These are phyloP conservation scores for Tyria jacobaeae DNA, from an alignment of 2,888 invertebrate genomes.

Conservation along the genomic window DNA sequence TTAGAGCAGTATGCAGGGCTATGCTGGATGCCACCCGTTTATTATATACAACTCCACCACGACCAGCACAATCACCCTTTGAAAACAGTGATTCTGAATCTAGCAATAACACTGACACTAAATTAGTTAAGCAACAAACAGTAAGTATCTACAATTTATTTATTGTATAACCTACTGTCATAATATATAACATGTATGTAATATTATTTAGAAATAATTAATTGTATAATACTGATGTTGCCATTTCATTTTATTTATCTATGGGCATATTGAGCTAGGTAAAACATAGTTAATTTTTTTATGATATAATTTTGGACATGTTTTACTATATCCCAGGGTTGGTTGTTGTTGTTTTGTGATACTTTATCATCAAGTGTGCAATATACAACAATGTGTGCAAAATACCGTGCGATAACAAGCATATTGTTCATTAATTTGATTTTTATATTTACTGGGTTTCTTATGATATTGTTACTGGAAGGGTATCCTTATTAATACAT, in stretches of 20 bases:
- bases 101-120: conserved; percentile 80
- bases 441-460: too few relatives aligned
- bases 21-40: conserved; percentile 93
- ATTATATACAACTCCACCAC: conserved; percentile 87
- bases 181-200: too few relatives aligned
- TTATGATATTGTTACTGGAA: too few relatives aligned
- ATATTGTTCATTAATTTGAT: too few relatives aligned
- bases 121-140: conserved; percentile 69
- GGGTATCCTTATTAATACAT: too few relatives aligned
- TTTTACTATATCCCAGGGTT: neutral
- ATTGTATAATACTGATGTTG: too few relatives aligned
- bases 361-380: neutral
- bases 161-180: too few relatives aligned
- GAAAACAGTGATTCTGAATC: conserved; percentile 86
- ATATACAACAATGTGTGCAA: neutral
- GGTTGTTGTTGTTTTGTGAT: neutral
- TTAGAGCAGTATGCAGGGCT: conserved; percentile 90
- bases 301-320: neutral
- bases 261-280: too few relatives aligned
- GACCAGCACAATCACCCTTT: conserved; percentile 80
- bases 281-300: too few relatives aligned
- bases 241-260: too few relatives aligned
- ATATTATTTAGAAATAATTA: too few relatives aligned
- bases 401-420: neutral
- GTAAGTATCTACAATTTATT: conserved; percentile 57